Conservation (phyloP, 2,888 invertebrate genomes). For the Nomada ferruginata region DNA sequence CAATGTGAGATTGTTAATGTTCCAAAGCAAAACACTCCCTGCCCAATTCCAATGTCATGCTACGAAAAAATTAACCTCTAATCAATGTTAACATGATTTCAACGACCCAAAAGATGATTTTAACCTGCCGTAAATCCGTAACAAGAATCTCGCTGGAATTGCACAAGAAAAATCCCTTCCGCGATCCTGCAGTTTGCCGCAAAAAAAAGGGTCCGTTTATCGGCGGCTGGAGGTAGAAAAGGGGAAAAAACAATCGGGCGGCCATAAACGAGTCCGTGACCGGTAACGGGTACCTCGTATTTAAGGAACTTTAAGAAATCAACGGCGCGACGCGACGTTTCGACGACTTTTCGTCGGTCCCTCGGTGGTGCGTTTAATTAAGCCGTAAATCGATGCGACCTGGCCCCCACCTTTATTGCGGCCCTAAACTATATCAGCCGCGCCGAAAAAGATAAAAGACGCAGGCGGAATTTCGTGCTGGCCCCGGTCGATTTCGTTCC, state of each 20-base stretch:
- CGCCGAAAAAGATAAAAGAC: constrained; percentile 58
- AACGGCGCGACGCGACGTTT: constrained; percentile 21
- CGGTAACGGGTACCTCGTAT: constrained; percentile 57
- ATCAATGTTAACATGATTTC: not conserved
- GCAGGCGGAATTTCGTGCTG: constrained; percentile 36
- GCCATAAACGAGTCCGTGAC: constrained; percentile 54
- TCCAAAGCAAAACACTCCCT: too few species aligned
- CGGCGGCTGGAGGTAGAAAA: constrained; percentile 2
- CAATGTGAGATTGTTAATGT: too few species aligned
- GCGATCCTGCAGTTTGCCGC: constrained; percentile 11
- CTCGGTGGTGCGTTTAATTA: constrained; percentile 72
- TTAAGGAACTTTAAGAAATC: constrained; percentile 67
- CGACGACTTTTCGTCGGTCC: constrained; percentile 58
- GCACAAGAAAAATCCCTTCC: constrained; percentile 32
- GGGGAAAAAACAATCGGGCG: constrained; percentile 38
- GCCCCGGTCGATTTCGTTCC: constrained; percentile 25
- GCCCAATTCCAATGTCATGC: too few species aligned
- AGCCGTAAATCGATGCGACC: constrained; percentile 74
- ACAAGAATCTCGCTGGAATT: not conserved
- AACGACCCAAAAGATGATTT: not conserved
- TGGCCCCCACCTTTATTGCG: constrained; percentile 67
- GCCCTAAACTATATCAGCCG: constrained; percentile 70
- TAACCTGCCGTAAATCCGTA: not conserved
- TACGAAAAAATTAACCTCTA: not conserved
- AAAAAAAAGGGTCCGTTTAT: constrained; percentile 43